phyloP scores from a whole-genome alignment of 2,797 vertebrate species.

The Epinephelus coioides region DNA sequence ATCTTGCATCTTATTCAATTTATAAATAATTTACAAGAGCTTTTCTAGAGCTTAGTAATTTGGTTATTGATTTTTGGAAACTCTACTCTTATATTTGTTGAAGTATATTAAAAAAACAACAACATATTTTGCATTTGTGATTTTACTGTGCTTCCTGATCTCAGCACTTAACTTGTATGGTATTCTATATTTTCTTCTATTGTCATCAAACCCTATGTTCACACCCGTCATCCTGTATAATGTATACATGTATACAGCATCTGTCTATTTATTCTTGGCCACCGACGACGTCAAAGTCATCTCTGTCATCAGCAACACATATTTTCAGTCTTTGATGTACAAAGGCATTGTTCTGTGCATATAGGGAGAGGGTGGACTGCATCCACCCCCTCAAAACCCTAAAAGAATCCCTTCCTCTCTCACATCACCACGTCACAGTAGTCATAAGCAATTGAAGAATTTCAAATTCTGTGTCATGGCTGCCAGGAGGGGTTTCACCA shows the following conservation, averaged over 20 bases:
- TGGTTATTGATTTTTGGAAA: too few species aligned
- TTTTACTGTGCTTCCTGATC: too few species aligned
- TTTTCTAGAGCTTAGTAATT: too few species aligned
- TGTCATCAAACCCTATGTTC: not conserved
- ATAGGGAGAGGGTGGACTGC: conserved; percentile 6
- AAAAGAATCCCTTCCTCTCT: conserved; percentile 14
- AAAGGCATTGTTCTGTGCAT: conserved; percentile 19
- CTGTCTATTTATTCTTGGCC: conserved; percentile 1
- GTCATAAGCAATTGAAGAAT: conserved; percentile 51
- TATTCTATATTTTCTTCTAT: not conserved
- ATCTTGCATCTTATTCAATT: not conserved
- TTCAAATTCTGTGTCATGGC: conserved; percentile 53
- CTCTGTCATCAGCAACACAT: conserved; percentile 7
- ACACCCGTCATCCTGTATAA: too few species aligned
- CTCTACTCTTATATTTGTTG: too few species aligned
- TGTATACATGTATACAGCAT: not conserved
- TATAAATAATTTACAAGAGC: too few species aligned
- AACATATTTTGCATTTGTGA: too few species aligned
- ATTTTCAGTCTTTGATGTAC: conserved; percentile 25
- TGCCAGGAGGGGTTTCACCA: conserved; percentile 49
- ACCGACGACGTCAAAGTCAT: conserved; percentile 9
- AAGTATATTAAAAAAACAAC: too few species aligned
- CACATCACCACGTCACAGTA: conserved; percentile 35
- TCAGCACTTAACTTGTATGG: too few species aligned
- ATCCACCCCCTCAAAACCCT: not conserved